Evolutionary conservation across 2,797 vertebrate species (phyloP), one percentile per base, ranked within the genome.

Genomic region (Pseudopleuronectes americanus): DNA sequence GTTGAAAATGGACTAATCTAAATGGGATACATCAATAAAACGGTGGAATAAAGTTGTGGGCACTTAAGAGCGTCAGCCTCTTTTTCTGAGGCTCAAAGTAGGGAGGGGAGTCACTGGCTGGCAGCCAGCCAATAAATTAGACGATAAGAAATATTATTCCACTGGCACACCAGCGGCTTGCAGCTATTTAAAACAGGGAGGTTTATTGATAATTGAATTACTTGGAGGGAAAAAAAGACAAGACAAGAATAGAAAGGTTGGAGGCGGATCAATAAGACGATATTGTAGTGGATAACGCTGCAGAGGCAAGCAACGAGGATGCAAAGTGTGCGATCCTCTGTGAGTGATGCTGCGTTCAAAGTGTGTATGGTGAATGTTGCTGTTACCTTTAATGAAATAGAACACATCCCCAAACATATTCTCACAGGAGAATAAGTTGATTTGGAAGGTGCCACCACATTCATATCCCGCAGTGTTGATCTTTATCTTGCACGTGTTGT

Each of bases 11-110:
- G 94, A 94, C 93, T 94, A 88, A 95, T 94, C 94, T 93, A 95
- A 95, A 95, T 94, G 92, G 93, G 92, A 92, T 91, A 86, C 93
- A 93, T 94, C 94, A 95, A 95, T 94, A 94, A 93, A 90, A 84
- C 53, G 57, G 72, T 70, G 84, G 93, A 94, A 94, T 95, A 94
- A 96, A 96, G 94, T 94, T 93, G 93, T 66, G 88, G 85, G 94
- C 94, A 94, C 92, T 95, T 95, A 93, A 92, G 88, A 88, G 85
- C 88, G 92, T 93, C 83, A 92, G 84, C 79, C 93, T 79, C 91
- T 90, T 90, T 92, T 58, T 89, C 86, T 92, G 90, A 72, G 90
- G 76, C 86, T 94, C 88, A 91, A 92, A 95, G 88, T 77, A 79
- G 77, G 48, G 71, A 72, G 59, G 80, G 74, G 85, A 87, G 89